These are phyloP conservation scores for Tonatia bakeri DNA, from an alignment of 2,113 vertebrate genomes.

Conservation along the genomic window DNA sequence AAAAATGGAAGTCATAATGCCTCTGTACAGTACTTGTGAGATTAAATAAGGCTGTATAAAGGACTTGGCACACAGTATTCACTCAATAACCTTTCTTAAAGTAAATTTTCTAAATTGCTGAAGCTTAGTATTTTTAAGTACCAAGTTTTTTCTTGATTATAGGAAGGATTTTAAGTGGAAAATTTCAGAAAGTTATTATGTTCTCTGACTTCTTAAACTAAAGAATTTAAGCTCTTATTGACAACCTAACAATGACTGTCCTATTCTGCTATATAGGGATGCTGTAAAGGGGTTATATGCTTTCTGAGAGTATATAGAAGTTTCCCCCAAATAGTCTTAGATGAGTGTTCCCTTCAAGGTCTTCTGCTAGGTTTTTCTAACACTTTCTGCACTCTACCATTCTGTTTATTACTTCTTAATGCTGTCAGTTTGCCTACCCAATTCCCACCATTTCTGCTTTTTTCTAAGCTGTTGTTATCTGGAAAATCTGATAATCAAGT, in stretches of 20 bases:
- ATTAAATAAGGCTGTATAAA: constrained; percentile 24
- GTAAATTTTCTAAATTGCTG: constrained; percentile 56
- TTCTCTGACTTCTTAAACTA: constrained; percentile 30
- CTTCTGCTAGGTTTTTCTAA: not conserved
- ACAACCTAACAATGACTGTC: constrained; percentile 33
- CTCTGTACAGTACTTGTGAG: not conserved
- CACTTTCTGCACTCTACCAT: not conserved
- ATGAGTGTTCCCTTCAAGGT: not conserved
- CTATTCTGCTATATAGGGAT: not conserved
- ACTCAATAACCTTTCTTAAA: constrained; percentile 22
- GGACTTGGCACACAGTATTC: constrained; percentile 30
- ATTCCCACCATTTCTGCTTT: not conserved
- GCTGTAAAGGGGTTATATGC: not conserved
- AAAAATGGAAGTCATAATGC: not conserved
- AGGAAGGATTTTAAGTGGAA: constrained; percentile 51
- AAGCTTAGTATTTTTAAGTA: constrained; percentile 53
- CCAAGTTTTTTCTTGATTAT: constrained; percentile 44
- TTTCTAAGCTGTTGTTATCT: not conserved
- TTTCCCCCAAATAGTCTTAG: not conserved
- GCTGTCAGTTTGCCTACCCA: not conserved
- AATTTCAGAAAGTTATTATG: constrained; percentile 55
- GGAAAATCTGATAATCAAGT: not conserved
- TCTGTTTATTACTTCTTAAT: not conserved
- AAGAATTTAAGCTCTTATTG: constrained; percentile 47
- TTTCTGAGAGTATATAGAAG: not conserved